Evolutionary conservation across 2,113 vertebrate genomes (phyloP), one percentile per base, ranked within the genome.

Genomic region (Cryptotis parvus): DNA sequence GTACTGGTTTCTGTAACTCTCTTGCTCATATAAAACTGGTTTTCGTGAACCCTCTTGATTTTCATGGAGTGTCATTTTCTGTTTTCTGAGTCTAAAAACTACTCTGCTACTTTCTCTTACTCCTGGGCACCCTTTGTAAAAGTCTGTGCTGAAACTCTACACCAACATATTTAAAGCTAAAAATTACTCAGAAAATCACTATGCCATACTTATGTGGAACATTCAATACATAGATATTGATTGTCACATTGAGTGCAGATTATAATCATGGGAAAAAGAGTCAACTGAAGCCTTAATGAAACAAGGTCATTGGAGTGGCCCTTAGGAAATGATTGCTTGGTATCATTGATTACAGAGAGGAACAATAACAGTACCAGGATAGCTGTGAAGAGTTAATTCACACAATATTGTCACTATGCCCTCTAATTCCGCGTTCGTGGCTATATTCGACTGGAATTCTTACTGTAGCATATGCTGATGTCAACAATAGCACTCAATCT

Each of bases 311-410:
- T 65, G 33, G 39, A 76, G 33, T 74, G 33, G 4, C 45, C 87
- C 76, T 83, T 29, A 85, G 82, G 87, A 77, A 91, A 72, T 76
- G 35, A 68, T 58, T 61, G 35, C 72, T 83, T 61, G 26, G 16
- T n/a, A 14, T 84, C 43, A 68, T 37, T 90, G 83, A 93, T 75
- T 65, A 63, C 27, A 33, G 6, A 92, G 52, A 74, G 33, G 26
- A 92, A 49, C 3, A 39, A 9, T 27, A 74, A 76, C 24, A 35
- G 27, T 66, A 37, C 43, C 33, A 63, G 66, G 83, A 9, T 1
- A 58, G 33, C 29, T 39, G 9, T 29, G 83, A 78, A 91, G 43
- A 24, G 58, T 24, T 68, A 10, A 82, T 72, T 87, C 11, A 63
- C 26, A 52, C 9, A 41, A 3, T 11, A 1, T 26, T 78, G 41